Evolutionary conservation across 1,140 invertebrate genomes (phyloP), one percentile per base, ranked within the genome.

Genomic region (Sarcophaga bullata): DNA sequence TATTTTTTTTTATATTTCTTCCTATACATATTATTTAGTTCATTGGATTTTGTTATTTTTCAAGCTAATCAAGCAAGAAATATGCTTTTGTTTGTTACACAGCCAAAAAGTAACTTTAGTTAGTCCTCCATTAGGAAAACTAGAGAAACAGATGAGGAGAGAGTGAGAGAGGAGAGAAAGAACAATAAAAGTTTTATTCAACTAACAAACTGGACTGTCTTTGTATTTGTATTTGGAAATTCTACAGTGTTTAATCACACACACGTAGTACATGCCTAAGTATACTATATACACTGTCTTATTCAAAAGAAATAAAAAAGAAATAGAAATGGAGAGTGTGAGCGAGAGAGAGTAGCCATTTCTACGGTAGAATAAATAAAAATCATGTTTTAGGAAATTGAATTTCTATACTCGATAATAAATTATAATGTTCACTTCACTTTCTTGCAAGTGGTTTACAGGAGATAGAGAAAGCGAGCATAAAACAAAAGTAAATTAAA

Each of bases 11-110:
- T n/a, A n/a, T n/a, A n/a, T n/a, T n/a, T n/a, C n/a, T n/a, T n/a
- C n/a, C n/a, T n/a, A n/a, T n/a, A n/a, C n/a, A 6, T 68, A 68
- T 68, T 19, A 68, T 68, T 68, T 68, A 68, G 62, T 68, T 68
- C 62, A 68, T 68, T 68, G 62, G 19, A 68, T 68, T 50, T 68
- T 68, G 62, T 68, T 68, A 68, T 68, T 68, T 68, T 68, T 68
- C 62, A 25, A 68, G 62, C 62, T 68, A 68, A 68, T 68, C 62
- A 68, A 68, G 62, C 62, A 68, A 19, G 19, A 68, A 25, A 25
- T 25, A 68, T 68, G 62, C 19, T 68, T 68, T 68, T 68, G 62
- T 68, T 68, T 68, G 62, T 9, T 17, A 68, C 62, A 68, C 17
- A 19, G 62, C 62, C 62, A 19, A 68, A 68, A 68, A 68, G 62